Conservation (phyloP, 1,140 invertebrate species). For the Apis florea region DNA sequence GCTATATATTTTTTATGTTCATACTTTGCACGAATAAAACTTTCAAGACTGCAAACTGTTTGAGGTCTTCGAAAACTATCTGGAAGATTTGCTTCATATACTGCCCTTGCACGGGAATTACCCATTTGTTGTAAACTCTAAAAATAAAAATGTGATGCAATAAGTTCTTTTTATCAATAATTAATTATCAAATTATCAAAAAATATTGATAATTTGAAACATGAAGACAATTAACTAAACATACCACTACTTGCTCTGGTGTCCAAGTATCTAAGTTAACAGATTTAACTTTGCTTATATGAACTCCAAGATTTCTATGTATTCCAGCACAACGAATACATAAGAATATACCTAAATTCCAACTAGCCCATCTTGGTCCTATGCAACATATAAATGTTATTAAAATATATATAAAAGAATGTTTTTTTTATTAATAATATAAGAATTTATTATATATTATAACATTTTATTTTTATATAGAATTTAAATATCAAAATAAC, state of each 20-base stretch:
- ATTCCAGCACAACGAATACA: constrained; percentile 99
- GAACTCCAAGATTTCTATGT: constrained; percentile 98
- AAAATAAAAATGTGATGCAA: constrained; percentile 48
- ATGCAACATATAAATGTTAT: constrained; percentile 59
- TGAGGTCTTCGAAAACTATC: constrained; percentile 97
- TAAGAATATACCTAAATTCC: constrained; percentile 98
- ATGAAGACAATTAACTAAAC: constrained; percentile 9
- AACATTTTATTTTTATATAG: background rate
- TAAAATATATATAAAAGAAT: background rate
- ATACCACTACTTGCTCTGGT: constrained; percentile 95
- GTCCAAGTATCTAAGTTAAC: constrained; percentile 99
- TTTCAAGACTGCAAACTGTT: constrained; percentile 95
- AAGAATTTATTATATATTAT: background rate
- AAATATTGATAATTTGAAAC: background rate
- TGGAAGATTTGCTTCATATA: constrained; percentile 98
- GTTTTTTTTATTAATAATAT: background rate
- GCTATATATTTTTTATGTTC: constrained; percentile 99
- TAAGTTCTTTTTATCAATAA: background rate
- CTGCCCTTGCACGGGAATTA: constrained; percentile 96
- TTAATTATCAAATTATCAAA: background rate
- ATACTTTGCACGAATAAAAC: constrained; percentile 98
- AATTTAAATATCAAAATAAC: background rate
- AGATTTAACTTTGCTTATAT: constrained; percentile 98
- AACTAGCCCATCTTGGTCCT: constrained; percentile 99
- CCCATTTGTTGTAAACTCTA: constrained; percentile 98